Evolutionary conservation across 2,888 invertebrate genomes (phyloP).

Genomic region (Zele albiditarsus): DNA sequence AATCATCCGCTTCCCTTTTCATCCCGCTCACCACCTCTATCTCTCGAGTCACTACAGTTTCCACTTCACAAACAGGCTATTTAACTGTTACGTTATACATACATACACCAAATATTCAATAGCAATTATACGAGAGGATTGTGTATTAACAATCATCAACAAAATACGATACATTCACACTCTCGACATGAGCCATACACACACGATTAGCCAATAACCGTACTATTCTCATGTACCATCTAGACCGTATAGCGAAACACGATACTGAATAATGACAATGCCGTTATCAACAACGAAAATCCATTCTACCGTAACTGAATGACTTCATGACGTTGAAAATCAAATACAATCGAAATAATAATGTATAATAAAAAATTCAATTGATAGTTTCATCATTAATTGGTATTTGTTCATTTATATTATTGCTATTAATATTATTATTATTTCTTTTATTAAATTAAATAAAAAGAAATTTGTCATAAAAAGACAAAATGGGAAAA

Average conservation of each 20-base stretch:
- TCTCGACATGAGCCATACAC: conserved; percentile 20
- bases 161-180: not conserved
- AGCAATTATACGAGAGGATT: conserved; percentile 21
- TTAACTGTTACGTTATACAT: conserved; percentile 21
- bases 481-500: too few species aligned
- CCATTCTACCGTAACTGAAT: not conserved
- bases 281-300: not conserved
- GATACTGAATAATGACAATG: not conserved
- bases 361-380: not conserved
- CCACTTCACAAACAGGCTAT: conserved; percentile 4
- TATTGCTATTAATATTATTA: not conserved
- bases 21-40: not conserved
- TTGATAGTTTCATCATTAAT: not conserved
- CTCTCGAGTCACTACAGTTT: not conserved
- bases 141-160: conserved; percentile 20
- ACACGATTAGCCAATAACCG: conserved; percentile 9
- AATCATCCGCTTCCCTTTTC: not conserved
- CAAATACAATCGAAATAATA: not conserved
- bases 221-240: not conserved
- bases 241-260: not conserved
- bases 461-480: too few species aligned
- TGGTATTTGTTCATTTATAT: not conserved
- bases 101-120: conserved; percentile 3
- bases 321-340: not conserved
- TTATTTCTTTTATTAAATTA: too few species aligned